Evolutionary conservation across 2,888 invertebrate species (phyloP).

Genomic region (Nemotelus nigrinus): DNA sequence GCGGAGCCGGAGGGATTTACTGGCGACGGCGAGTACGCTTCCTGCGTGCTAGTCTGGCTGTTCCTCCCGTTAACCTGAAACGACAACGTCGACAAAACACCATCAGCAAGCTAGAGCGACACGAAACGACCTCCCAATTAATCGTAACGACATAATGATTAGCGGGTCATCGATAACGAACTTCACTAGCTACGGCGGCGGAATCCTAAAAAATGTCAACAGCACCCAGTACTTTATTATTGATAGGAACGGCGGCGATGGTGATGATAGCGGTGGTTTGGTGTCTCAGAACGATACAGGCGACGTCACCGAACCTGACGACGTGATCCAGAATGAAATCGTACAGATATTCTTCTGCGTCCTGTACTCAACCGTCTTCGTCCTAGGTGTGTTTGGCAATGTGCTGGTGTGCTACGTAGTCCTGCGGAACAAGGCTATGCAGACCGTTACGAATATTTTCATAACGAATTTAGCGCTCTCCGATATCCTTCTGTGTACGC

Average conservation of each 20-base stretch:
- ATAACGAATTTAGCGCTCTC: conserved; percentile 96
- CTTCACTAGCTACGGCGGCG: conserved; percentile 43
- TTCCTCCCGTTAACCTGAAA: neutral
- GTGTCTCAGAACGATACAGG: conserved; percentile 22
- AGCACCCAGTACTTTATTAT: conserved; percentile 44
- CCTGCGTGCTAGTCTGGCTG: too few species aligned
- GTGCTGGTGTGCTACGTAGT: conserved; percentile 94
- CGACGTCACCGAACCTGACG: conserved; percentile 40
- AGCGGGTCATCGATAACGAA: conserved; percentile 40
- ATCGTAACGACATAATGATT: conserved; percentile 43
- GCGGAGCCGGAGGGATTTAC: too few species aligned
- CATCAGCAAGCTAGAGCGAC: conserved; percentile 6
- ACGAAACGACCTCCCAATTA: conserved; percentile 37
- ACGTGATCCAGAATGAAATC: conserved; percentile 51
- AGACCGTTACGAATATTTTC: conserved; percentile 97
- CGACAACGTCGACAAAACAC: conserved; percentile 6
- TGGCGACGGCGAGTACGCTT: too few species aligned
- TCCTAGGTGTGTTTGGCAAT: conserved; percentile 90
- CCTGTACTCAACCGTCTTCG: conserved; percentile 85
- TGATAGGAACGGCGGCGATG: conserved; percentile 21
- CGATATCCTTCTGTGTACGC: conserved; percentile 90
- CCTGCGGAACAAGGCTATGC: conserved; percentile 91
- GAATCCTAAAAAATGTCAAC: conserved; percentile 44
- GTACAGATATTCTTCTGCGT: conserved; percentile 53
- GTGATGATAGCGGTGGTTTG: neutral